Evolutionary conservation across 2,888 invertebrate species (phyloP), one percentile per base, ranked within the genome.

Genomic region (Caenorhabditis sp.): DNA sequence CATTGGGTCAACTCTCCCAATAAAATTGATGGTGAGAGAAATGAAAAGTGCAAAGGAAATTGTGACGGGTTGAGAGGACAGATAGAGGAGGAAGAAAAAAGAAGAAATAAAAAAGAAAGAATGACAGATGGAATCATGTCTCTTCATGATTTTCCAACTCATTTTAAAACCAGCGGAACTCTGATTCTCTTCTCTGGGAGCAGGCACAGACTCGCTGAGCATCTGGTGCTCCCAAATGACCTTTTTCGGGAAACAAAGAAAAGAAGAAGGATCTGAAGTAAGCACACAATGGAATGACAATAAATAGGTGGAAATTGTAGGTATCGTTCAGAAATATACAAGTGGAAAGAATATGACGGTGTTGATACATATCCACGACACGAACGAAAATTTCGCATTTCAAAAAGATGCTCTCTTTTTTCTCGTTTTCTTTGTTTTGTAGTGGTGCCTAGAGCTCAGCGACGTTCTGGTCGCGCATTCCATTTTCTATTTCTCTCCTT

Each of bases 111-210:
- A 75, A 54, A 66, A 58, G 47, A 41, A 51, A 76, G 51, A 49
- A 68, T 59, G 76, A 68, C 68, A 69, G 69, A 74, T 74, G 74
- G 64, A 64, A 76, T 68, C 69, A 76, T 68, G 76, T 68, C 68
- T n/a, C n/a, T 51, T 51, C 28, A 76, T 68, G 75, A 41, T 58
- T 56, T 61, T 64, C 28, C 47, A 54, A 74, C 63, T 74, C 73
- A 74, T 74, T 74, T 73, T 66, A 31, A 22, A 66, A 66, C 19
- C 63, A 41, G 44, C 44, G 63, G 63, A 63, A 63, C 72, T 54
- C 54, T 51, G 7, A 38, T 6, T 28, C 41, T 54, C 51, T 56
- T 73, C 63, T 24, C 35, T 54, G 26, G 28, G 35, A 54, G 61
- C 26, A 38, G 35, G 12, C 59, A 16, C 24, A 4, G 19, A n/a